A percentile compares a stretch with the other conserved stretches of the same genome.
phyloP scores from a whole-genome alignment of 2,888 invertebrate species.

The Nomada hirtipes region DNA sequence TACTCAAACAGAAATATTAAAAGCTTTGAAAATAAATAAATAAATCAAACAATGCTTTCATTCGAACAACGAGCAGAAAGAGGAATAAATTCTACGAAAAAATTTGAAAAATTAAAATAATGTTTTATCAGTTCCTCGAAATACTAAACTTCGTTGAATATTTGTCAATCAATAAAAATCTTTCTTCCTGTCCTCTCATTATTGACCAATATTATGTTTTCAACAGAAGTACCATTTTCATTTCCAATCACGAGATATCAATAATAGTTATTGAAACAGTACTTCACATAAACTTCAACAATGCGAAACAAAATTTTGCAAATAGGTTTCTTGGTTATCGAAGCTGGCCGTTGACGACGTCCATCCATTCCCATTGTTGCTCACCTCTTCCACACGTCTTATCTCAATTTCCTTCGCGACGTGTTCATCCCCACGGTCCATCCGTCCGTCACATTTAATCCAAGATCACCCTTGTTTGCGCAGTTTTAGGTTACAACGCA shows the following conservation, averaged over 20 bases:
- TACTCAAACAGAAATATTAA: background rate
- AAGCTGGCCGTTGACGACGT: background rate
- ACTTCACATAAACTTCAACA: background rate
- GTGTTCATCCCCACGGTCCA: slow-evolving; percentile 47
- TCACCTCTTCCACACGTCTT: slow-evolving; percentile 68
- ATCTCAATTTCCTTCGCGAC: slow-evolving; percentile 53
- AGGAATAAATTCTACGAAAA: no score
- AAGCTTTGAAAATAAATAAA: no score
- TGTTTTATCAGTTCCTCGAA: no score
- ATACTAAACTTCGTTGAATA: no score
- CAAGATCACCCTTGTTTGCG: slow-evolving; percentile 82
- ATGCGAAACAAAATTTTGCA: background rate
- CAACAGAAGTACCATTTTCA: background rate
- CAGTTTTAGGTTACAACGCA: slow-evolving; percentile 82
- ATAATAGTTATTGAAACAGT: background rate
- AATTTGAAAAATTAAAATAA: no score
- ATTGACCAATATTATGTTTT: no score
- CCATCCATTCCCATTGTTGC: slow-evolving; percentile 41
- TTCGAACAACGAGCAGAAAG: no score
- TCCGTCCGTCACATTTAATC: slow-evolving; percentile 79
- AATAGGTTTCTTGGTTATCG: background rate
- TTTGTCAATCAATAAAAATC: no score
- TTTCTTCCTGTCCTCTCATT: no score
- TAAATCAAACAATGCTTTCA: no score
- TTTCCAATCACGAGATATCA: background rate